A percentile compares a stretch with the other conserved stretches of the same genome.
These are phyloP conservation scores for Gnatocerus cornutus DNA, from an alignment of 2,888 invertebrate genomes.

Conservation along the genomic window DNA sequence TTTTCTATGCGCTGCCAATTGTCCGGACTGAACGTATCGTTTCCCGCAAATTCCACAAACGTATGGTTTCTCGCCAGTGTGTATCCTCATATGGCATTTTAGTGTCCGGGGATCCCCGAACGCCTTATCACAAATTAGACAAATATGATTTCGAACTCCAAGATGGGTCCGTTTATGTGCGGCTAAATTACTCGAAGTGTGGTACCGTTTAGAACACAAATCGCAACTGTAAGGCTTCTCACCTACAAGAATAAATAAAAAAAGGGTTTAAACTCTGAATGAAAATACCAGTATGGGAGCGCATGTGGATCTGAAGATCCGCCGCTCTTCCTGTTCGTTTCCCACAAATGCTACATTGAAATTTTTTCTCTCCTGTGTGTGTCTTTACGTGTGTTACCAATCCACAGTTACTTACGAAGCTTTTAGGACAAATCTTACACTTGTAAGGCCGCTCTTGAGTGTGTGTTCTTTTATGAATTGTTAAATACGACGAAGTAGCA, in stretches of 20 bases:
- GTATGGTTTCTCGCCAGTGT: conserved; percentile 68
- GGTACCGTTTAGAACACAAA: conserved; percentile 66
- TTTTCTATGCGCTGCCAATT: conserved; percentile 65
- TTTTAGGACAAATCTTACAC: conserved; percentile 65
- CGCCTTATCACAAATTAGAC: conserved; percentile 65
- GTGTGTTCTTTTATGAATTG: conserved; percentile 67
- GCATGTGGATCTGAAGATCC: conserved; percentile 67
- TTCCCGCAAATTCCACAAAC: conserved; percentile 65
- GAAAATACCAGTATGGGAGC: conserved; percentile 66
- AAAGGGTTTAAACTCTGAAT: background rate
- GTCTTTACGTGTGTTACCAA: conserved; percentile 64
- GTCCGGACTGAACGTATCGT: conserved; percentile 67
- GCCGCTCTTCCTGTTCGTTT: conserved; percentile 65
- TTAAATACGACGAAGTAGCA: conserved; percentile 67
- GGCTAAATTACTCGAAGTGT: conserved; percentile 67
- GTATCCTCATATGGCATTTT: conserved; percentile 65
- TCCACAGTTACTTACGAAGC: conserved; percentile 66
- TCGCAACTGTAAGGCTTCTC: conserved; percentile 67
- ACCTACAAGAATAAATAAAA: conserved; percentile 56
- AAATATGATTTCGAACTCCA: conserved; percentile 65
- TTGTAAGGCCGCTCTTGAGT: conserved; percentile 67
- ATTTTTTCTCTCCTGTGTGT: conserved; percentile 67
- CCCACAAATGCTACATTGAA: conserved; percentile 66
- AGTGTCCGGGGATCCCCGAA: conserved; percentile 66
- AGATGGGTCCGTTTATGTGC: conserved; percentile 66